Base-by-base conservation (phyloP, 2,113 vertebrate species). In the Lampris incognitus region DNA sequence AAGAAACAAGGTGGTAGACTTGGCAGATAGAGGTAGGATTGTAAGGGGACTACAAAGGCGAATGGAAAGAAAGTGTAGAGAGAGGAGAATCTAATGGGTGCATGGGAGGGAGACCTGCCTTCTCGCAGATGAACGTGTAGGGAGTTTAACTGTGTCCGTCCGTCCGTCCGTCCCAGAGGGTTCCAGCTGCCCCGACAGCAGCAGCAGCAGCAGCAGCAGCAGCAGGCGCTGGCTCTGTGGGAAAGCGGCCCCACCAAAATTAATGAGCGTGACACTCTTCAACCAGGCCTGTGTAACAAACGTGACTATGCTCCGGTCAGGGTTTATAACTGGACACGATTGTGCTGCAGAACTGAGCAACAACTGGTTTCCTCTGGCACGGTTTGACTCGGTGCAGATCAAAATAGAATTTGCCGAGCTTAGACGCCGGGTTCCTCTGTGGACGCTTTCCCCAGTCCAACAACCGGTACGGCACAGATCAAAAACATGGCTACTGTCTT, bases 201-300 rank as follows among this genome's bases (percentile, higher is more conserved):
- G 51, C 50, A 1, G 58, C 6, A 74, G 62, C 50, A 1, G 58
- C 6, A 74, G 62, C 66, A 79, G 69, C 68, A 0, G 66, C 81
- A 78, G 51, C 50, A 1, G 58, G 24, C 71, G 78, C 72, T 11
- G 50, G 69, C 58, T 82, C 73, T 85, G 77, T 87, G 89, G 85
- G 87, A 90, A 89, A 81, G 78, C 62, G 76, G 69, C 85, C 79
- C 83, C 84, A 61, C 78, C 65, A 76, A 87, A 61, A 85, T 78
- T 80, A 90, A 88, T 80, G 78, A 89, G 73, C 85, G 48, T 88
- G 87, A 88, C 84, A 68, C 65, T 76, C 76, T 64, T 77, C 41
- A 63, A 24, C 51, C 52, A 72, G 76, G 68, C 69, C 81, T 64
- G 55, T 77, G 81, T 79, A 89, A 79, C 73, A 67, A 65, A 88